These are phyloP conservation scores for Ploceus nigricollis DNA, from an alignment of 2,113 vertebrate genomes.

Conservation along the genomic window DNA sequence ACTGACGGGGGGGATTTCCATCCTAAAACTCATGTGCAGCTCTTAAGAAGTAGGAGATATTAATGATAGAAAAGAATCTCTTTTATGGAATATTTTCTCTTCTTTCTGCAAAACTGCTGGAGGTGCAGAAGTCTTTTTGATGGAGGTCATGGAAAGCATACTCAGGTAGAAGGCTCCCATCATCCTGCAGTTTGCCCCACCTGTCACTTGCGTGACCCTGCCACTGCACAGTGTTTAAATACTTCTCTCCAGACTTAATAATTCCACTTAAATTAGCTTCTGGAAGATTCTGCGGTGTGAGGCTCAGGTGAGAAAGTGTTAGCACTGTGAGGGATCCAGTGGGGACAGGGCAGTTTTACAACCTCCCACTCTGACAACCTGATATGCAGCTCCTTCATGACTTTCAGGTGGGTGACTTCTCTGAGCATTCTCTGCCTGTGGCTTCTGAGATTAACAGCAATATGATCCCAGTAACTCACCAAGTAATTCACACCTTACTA, in stretches of 20 bases:
- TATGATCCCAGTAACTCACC: background rate
- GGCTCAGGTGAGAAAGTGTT: background rate
- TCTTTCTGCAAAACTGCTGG: background rate
- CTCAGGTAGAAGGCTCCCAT: accelerated
- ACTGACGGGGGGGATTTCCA: background rate
- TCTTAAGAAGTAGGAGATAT: background rate
- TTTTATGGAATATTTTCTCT: background rate
- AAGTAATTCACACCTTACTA: background rate
- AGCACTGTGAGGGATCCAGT: accelerated
- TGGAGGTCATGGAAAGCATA: background rate
- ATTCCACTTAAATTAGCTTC: background rate
- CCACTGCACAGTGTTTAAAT: background rate
- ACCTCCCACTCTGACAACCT: background rate
- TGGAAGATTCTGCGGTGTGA: background rate
- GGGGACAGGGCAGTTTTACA: background rate
- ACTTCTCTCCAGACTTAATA: background rate
- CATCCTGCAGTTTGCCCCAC: accelerated
- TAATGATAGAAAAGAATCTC: background rate
- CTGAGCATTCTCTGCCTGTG: background rate
- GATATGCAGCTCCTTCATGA: background rate
- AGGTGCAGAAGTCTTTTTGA: background rate
- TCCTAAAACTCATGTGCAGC: background rate
- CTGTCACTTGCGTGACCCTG: background rate
- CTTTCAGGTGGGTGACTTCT: background rate
- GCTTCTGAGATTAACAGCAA: background rate